These are phyloP conservation scores for Hippopotamus amphibius DNA, from an alignment of 2,113 vertebrate species.

Conservation along the genomic window DNA sequence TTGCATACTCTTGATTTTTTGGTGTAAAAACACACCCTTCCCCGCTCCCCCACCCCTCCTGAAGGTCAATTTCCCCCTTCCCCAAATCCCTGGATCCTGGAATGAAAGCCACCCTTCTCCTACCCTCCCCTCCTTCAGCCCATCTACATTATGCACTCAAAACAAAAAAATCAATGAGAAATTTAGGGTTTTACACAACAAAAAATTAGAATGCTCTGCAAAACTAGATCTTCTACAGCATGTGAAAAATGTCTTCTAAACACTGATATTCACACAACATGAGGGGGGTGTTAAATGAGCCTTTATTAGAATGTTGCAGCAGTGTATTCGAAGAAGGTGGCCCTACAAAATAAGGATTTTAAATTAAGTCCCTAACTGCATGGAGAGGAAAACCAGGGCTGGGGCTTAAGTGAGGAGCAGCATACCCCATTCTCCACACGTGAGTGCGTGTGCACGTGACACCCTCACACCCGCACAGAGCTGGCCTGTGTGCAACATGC, in stretches of 20 bases:
- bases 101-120: slow-evolving; percentile 67
- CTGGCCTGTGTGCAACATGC: neutral
- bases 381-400: slow-evolving; percentile 78
- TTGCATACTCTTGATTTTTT: slow-evolving; percentile 59
- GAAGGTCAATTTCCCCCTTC: slow-evolving; percentile 17
- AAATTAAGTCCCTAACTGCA: slow-evolving; percentile 78
- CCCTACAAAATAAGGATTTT: slow-evolving; percentile 75
- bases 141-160: slow-evolving; percentile 56
- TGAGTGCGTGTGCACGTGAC: neutral
- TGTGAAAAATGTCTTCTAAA: slow-evolving; percentile 78
- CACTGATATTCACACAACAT: slow-evolving; percentile 75
- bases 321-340: slow-evolving; percentile 77
- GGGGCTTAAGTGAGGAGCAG: neutral
- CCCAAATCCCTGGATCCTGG: slow-evolving; percentile 58
- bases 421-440: neutral
- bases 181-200: slow-evolving; percentile 71
- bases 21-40: slow-evolving; percentile 74
- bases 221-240: slow-evolving; percentile 61
- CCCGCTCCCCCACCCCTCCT: neutral
- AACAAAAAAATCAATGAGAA: slow-evolving; percentile 74
- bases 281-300: slow-evolving; percentile 89
- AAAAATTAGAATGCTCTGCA: slow-evolving; percentile 73
- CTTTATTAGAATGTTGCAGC: slow-evolving; percentile 87
- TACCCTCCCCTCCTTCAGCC: slow-evolving; percentile 62
- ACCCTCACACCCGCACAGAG: neutral